Conservation (phyloP, 2,113 vertebrate species). For the Talpa occidentalis region DNA sequence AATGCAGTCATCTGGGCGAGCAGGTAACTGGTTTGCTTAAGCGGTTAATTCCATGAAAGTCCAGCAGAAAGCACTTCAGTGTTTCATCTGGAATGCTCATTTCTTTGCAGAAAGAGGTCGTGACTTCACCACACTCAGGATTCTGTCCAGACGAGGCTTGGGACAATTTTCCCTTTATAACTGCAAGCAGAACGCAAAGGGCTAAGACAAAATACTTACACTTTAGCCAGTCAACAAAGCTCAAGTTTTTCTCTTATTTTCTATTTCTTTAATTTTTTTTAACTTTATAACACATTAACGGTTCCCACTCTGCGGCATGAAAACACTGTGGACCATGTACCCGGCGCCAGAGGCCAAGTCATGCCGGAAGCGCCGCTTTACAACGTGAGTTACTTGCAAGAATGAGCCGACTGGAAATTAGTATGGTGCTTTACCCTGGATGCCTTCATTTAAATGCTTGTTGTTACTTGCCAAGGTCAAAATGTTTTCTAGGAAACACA, state of each 20-base stretch:
- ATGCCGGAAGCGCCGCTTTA: background rate
- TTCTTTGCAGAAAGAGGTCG: background rate
- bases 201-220: background rate
- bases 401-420: background rate
- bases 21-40: background rate
- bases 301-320: background rate
- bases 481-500: constrained; percentile 1
- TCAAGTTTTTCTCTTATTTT: background rate
- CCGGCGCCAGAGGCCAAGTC: background rate
- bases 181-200: background rate
- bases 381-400: background rate
- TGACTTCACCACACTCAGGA: background rate
- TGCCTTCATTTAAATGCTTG: background rate
- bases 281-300: background rate
- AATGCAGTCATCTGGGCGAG: background rate
- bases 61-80: background rate
- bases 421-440: background rate
- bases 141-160: background rate
- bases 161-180: background rate
- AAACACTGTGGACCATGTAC: background rate
- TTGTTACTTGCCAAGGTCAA: background rate
- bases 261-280: background rate
- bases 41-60: background rate
- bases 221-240: background rate
- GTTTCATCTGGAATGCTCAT: background rate